These are phyloP conservation scores for Caenorhabditis wallacei DNA, from an alignment of 2,888 invertebrate genomes.

Conservation along the genomic window DNA sequence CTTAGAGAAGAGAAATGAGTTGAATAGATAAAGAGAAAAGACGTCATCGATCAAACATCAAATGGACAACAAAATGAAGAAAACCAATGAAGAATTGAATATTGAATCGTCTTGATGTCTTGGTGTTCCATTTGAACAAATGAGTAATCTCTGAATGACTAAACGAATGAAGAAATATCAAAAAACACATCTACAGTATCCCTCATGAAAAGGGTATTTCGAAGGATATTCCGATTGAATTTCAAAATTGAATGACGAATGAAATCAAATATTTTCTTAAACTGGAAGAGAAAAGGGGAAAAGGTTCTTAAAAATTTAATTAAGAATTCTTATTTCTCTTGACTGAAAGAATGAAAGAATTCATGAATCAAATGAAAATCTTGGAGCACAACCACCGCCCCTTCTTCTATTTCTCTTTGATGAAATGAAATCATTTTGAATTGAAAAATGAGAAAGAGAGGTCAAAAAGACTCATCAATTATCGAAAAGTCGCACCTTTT, in stretches of 20 bases:
- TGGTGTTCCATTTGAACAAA: constrained; percentile 27
- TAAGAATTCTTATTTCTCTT: constrained; percentile 40
- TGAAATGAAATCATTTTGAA: constrained; percentile 29
- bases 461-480: constrained; percentile 39
- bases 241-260: neutral
- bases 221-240: neutral
- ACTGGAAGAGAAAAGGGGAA: neutral
- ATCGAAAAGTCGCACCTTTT: constrained; percentile 57
- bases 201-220: neutral
- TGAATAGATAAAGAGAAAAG: constrained; percentile 5
- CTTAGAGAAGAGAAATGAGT: neutral
- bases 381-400: constrained; percentile 34
- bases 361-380: constrained; percentile 45
- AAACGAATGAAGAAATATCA: neutral
- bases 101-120: constrained; percentile 26
- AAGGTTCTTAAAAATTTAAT: constrained; percentile 51
- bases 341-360: neutral
- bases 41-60: constrained; percentile 47
- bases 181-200: constrained; percentile 5
- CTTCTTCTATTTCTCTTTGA: constrained; percentile 17
- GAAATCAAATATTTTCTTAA: neutral
- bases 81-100: constrained; percentile 39
- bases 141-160: constrained; percentile 38
- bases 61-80: constrained; percentile 9
- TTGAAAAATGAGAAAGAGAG: constrained; percentile 27